phyloP scores from a whole-genome alignment of 2,888 invertebrate genomes.

The Anoncus sp. region DNA sequence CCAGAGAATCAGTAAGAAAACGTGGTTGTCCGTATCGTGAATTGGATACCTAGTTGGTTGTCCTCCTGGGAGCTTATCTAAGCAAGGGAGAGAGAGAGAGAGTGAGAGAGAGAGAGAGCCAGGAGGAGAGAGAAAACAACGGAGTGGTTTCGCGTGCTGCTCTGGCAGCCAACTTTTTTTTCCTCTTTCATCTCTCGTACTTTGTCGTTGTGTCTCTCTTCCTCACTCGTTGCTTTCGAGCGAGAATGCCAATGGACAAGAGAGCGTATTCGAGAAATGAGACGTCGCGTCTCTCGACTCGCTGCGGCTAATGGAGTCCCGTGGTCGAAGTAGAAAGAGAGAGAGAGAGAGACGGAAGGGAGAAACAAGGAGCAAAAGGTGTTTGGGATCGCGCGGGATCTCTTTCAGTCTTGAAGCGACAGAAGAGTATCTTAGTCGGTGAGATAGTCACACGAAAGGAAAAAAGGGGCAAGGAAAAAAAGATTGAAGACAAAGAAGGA shows the following conservation, averaged over 20 bases:
- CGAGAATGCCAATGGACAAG: slow-evolving; percentile 29
- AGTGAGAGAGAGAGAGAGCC: slow-evolving; percentile 10
- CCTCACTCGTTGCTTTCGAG: slow-evolving; percentile 23
- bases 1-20: slow-evolving; percentile 24
- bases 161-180: slow-evolving; percentile 38
- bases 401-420: slow-evolving; percentile 51
- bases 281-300: slow-evolving; percentile 67
- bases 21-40: slow-evolving; percentile 40
- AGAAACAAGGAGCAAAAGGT: slow-evolving; percentile 41
- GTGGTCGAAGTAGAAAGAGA: slow-evolving; percentile 40
- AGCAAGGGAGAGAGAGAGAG: slow-evolving; percentile 37
- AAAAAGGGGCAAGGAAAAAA: slow-evolving; percentile 8
- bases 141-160: slow-evolving; percentile 52
- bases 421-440: slow-evolving; percentile 24
- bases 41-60: slow-evolving; percentile 46
- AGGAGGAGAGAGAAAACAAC: slow-evolving; percentile 27
- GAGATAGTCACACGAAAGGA: slow-evolving; percentile 26
- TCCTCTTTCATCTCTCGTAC: slow-evolving; percentile 25
- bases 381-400: slow-evolving; percentile 62
- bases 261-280: slow-evolving; percentile 70
- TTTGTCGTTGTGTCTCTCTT: slow-evolving; percentile 8
- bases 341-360: slow-evolving; percentile 18
- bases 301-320: slow-evolving; percentile 59
- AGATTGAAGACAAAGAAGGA: slow-evolving; percentile 11
- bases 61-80: slow-evolving; percentile 61